Conservation (phyloP, 2,113 vertebrate species). For the Toxostoma redivivum region DNA sequence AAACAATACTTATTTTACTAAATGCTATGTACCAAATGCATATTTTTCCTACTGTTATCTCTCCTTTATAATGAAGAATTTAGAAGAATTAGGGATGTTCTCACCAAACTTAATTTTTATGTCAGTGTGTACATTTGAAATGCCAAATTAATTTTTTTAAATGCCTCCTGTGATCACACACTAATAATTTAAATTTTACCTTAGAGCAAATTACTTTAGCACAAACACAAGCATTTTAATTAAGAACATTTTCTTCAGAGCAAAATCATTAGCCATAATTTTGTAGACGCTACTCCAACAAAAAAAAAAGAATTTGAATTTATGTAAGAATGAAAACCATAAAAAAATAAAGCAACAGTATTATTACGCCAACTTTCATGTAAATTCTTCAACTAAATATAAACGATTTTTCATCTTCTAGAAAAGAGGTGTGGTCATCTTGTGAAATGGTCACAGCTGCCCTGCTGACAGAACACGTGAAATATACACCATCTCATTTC, state of each 20-base stretch:
- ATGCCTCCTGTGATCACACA: neutral
- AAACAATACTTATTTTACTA: neutral
- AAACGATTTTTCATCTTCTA: neutral
- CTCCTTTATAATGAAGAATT: neutral
- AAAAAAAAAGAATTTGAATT: neutral
- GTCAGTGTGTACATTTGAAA: neutral
- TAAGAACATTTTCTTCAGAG: neutral
- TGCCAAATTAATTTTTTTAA: neutral
- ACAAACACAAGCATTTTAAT: neutral
- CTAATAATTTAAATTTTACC: neutral
- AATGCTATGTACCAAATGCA: neutral
- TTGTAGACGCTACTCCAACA: neutral
- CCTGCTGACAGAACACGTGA: rapidly evolving
- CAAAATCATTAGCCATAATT: neutral
- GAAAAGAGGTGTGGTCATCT: neutral
- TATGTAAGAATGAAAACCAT: neutral
- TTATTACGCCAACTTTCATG: neutral
- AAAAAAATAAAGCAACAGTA: neutral
- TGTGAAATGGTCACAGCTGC: neutral
- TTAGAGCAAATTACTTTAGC: neutral
- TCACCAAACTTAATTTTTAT: neutral
- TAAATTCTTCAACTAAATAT: neutral
- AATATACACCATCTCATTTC: neutral
- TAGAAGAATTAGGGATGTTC: neutral
- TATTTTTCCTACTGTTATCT: neutral